These are phyloP conservation scores for Eptesicus fuscus DNA, from an alignment of 2,113 vertebrate genomes.

Conservation along the genomic window DNA sequence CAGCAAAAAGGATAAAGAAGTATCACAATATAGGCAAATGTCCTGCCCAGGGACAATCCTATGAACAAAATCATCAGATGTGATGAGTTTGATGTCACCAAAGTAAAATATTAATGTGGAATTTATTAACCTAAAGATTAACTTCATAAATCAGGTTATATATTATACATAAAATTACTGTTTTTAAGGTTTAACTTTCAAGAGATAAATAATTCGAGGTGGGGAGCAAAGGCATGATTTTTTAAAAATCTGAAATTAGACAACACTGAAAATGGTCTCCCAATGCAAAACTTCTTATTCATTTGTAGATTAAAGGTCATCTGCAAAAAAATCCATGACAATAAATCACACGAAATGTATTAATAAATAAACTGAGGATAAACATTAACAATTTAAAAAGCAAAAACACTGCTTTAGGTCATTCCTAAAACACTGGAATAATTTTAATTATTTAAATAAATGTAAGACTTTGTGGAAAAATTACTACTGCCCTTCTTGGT, in stretches of 20 bases:
- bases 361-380: background rate
- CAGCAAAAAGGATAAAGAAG: background rate
- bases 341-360: background rate
- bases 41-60: background rate
- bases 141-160: background rate
- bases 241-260: conserved; percentile 26
- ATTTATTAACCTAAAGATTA: conserved; percentile 12
- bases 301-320: background rate
- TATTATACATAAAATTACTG: background rate
- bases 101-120: background rate
- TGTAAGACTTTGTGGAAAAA: conserved; percentile 37
- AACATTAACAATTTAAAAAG: background rate
- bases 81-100: background rate
- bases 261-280: background rate
- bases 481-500: conserved; percentile 30
- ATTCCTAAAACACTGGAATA: background rate
- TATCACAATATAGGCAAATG: background rate
- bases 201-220: conserved; percentile 38
- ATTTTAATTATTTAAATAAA: background rate
- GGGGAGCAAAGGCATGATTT: background rate
- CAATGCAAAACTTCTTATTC: background rate
- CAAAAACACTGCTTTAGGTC: background rate
- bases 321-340: background rate
- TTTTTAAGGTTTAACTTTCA: background rate
- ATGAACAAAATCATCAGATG: background rate